Base-by-base conservation (phyloP, 1,140 invertebrate genomes). In the Armadillidium nasatum region DNA sequence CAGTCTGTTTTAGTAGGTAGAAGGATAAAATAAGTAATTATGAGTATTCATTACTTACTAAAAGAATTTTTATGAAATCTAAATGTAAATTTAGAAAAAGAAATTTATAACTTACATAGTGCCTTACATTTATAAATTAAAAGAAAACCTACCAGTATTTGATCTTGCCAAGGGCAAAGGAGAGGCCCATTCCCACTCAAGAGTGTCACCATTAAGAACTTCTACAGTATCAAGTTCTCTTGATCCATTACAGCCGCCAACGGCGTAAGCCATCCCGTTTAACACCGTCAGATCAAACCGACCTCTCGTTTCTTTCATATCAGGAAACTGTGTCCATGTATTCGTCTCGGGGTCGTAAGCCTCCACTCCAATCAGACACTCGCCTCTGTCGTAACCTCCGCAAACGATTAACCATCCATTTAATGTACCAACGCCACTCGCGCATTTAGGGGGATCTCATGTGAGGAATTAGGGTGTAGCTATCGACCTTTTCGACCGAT, bases 361-460 rank as follows among this genome's bases (percentile, higher is more conserved):
- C 85, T 94, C 93, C 0, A 90, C 91, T 15, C 88, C 87, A 73
- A 88, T 89, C 67, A 95, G 85, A 83, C 93, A 94, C 83, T 95
- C 92, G 19, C 90, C 91, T 67, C 93, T 87, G 84, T 95, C 92
- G 84, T 95, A 95, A 10, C 94, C 93, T 90, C 91, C 91, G 84
- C 91, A 92, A 22, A 93, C 91, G 77, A 94, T 84, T 0, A 94
- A 84, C 70, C 87, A 88, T 33, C 89, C 89, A 76, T 91, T 87
- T 15, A 91, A 83, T 79, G 90, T 89, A 44, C 88, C 89, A 75
- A 90, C 89, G 10, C 92, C 92, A 71, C 91, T 88, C n/a, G 90
- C 89, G 85, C 91, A 93, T 77, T 92, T 88, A n/a, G 7, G 89
- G 87, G 44, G 86, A 87, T 54, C 86, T 88, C 91, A 93, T 93